Percentiles rank a stretch among this genome's conserved stretches.
These are phyloP conservation scores for Drosophila ercepeae DNA, from an alignment of 1,140 invertebrate genomes.

Conservation along the genomic window DNA sequence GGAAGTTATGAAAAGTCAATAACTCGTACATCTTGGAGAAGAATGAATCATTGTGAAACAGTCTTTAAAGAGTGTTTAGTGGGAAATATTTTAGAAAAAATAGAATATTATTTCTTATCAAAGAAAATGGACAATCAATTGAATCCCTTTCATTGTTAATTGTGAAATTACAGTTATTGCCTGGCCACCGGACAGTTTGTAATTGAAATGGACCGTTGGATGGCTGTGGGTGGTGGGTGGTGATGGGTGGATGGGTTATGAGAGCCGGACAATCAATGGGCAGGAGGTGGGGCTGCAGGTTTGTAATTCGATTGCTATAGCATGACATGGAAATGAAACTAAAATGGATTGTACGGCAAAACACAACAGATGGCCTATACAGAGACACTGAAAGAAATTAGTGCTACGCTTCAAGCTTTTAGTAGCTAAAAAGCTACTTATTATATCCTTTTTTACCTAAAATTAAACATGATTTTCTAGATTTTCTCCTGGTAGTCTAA, in stretches of 20 bases:
- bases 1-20: constrained; percentile 10
- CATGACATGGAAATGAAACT: constrained; percentile 45
- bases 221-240: constrained; percentile 8
- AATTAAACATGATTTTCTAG: background rate
- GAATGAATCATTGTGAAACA: too few relatives aligned
- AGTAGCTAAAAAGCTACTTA: too few relatives aligned
- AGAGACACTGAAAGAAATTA: background rate
- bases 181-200: constrained; percentile 11
- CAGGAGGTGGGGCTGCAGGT: background rate
- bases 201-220: constrained; percentile 31
- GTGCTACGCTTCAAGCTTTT: too few relatives aligned
- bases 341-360: constrained; percentile 33
- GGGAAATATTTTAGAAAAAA: too few relatives aligned
- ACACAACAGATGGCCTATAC: constrained; percentile 7
- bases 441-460: too few relatives aligned
- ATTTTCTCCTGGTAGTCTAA: background rate
- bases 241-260: background rate
- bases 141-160: background rate
- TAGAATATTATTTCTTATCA: too few relatives aligned
- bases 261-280: constrained; percentile 6
- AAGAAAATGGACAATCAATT: background rate
- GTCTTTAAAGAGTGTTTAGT: too few relatives aligned
- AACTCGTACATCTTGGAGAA: background rate
- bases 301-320: constrained; percentile 9
- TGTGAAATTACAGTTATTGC: constrained; percentile 27